These are phyloP conservation scores for Hippocampus kuda DNA, from an alignment of 2,797 vertebrate genomes.

Conservation along the genomic window DNA sequence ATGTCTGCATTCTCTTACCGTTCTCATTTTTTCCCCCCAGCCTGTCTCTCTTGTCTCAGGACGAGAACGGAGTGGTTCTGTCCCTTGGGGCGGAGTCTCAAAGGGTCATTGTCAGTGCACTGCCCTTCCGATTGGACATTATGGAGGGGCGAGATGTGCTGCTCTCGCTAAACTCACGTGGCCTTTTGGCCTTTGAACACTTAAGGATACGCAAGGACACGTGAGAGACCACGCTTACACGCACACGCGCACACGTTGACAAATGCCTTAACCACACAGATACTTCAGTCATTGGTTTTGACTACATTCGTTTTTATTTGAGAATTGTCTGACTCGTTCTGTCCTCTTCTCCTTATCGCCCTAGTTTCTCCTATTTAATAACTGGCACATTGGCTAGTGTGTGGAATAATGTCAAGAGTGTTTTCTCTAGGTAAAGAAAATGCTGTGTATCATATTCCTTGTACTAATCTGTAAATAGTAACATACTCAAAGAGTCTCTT, in stretches of 20 bases:
- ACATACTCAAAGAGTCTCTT: constrained; percentile 32
- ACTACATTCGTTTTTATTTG: constrained; percentile 64
- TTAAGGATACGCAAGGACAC: constrained; percentile 83
- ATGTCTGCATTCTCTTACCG: not conserved
- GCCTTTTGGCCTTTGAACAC: constrained; percentile 85
- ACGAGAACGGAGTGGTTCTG: constrained; percentile 81
- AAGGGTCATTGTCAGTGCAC: constrained; percentile 76
- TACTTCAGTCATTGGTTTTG: constrained; percentile 49
- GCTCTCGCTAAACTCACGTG: constrained; percentile 85
- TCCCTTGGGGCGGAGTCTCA: constrained; percentile 71
- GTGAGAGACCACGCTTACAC: constrained; percentile 70
- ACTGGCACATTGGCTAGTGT: constrained; percentile 90
- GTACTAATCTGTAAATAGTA: constrained; percentile 57
- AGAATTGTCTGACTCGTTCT: constrained; percentile 66
- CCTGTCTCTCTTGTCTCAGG: constrained; percentile 67
- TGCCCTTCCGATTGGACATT: constrained; percentile 84
- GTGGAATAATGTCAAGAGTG: constrained; percentile 91
- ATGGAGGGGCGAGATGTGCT: constrained; percentile 78
- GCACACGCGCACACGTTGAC: constrained; percentile 32
- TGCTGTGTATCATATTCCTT: constrained; percentile 65
- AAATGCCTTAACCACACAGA: constrained; percentile 35
- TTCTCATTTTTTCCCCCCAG: constrained; percentile 27
- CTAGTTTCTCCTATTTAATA: constrained; percentile 94
- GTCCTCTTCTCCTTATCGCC: constrained; percentile 67
- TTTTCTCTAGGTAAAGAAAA: constrained; percentile 92